Conservation (phyloP, 2,797 vertebrate species). For the Phyllotis vaccarum region DNA sequence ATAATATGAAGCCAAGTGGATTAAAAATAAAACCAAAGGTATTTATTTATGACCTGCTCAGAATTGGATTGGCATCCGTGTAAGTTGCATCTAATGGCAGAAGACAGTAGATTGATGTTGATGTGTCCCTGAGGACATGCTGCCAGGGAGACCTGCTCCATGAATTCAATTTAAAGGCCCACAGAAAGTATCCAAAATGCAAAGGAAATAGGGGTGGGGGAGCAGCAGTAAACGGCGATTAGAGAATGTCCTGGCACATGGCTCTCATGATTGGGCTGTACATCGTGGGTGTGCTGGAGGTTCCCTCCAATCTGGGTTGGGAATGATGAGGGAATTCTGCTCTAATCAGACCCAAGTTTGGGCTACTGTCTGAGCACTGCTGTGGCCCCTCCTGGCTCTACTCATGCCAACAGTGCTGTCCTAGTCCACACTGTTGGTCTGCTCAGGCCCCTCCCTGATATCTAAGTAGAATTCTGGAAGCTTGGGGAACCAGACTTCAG, state of each 20-base stretch:
- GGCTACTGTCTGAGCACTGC: not conserved
- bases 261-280: fast-evolving
- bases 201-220: not conserved
- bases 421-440: not conserved
- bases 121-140: conserved; percentile 34
- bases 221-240: not conserved
- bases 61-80: conserved; percentile 74
- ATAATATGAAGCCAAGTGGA: conserved; percentile 84
- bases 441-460: fast-evolving
- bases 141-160: conserved; percentile 49
- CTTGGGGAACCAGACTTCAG: not conserved
- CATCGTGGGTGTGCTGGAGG: not conserved
- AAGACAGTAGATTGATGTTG: conserved; percentile 51
- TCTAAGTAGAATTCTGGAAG: not conserved
- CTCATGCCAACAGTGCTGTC: not conserved
- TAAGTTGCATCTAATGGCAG: conserved; percentile 55
- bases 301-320: no score
- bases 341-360: not conserved
- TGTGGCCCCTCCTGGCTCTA: not conserved
- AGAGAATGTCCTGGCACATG: fast-evolving
- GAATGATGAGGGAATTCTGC: not conserved
- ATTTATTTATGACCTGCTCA: conserved; percentile 74
- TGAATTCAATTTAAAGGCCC: conserved; percentile 72
- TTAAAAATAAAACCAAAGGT: conserved; percentile 85
- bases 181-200: conserved; percentile 61